Evolutionary conservation across 2,797 vertebrate species (phyloP).

Genomic region (Aselliscus stoliczkanus): DNA sequence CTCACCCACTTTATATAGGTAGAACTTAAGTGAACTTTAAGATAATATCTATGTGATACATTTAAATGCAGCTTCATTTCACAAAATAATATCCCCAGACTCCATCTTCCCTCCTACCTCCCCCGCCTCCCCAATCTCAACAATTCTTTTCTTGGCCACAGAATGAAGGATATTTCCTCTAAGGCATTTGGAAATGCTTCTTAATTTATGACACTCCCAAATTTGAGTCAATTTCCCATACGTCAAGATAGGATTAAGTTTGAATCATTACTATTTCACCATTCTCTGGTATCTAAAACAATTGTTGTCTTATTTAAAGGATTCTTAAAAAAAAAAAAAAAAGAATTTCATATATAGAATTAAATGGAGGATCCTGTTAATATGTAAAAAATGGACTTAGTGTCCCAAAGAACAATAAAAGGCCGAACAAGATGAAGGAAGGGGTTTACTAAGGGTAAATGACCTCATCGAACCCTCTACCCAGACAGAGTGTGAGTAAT

Average conservation of each 20-base stretch:
- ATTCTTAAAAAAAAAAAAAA: background rate
- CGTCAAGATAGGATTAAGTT: background rate
- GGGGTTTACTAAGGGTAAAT: fast-evolving
- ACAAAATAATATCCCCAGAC: background rate
- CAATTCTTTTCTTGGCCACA: background rate
- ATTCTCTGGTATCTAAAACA: background rate
- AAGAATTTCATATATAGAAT: background rate
- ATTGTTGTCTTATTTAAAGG: background rate
- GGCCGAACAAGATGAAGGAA: background rate
- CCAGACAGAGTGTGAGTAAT: fast-evolving
- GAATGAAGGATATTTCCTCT: background rate
- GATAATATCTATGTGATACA: too few relatives aligned
- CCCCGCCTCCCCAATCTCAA: too few relatives aligned
- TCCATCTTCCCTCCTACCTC: fast-evolving
- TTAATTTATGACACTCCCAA: background rate
- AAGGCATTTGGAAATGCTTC: background rate
- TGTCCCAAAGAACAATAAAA: background rate
- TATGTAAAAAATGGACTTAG: background rate
- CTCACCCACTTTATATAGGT: background rate
- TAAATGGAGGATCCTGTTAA: background rate
- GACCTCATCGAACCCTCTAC: background rate
- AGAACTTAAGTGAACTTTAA: background rate
- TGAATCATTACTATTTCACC: background rate
- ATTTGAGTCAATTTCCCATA: background rate
- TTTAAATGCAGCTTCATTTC: background rate